phyloP scores from a whole-genome alignment of 2,888 invertebrate species.

The Macaria notata region DNA sequence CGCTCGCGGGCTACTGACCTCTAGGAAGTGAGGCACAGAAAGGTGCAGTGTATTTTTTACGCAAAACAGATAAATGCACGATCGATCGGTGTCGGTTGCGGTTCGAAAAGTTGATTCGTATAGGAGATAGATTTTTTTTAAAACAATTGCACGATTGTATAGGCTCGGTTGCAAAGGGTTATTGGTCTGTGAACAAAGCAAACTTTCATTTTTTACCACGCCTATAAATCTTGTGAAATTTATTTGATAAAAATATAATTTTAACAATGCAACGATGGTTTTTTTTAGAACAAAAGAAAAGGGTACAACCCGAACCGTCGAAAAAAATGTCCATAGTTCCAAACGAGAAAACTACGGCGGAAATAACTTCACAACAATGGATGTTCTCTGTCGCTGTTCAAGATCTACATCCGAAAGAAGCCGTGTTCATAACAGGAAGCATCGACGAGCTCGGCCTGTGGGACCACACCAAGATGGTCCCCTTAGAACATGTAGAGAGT shows the following conservation, averaged over 20 bases:
- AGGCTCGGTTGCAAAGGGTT: too few relatives aligned
- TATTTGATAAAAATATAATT: not conserved
- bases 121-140: too few relatives aligned
- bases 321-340: conserved; percentile 55
- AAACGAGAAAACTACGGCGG: conserved; percentile 37
- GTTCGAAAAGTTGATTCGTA: too few relatives aligned
- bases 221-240: not conserved
- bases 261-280: conserved; percentile 84
- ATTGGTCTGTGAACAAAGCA: too few relatives aligned
- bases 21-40: too few relatives aligned
- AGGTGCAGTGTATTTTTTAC: too few relatives aligned
- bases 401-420: conserved; percentile 83
- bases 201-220: too few relatives aligned
- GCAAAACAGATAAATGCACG: too few relatives aligned
- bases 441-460: conserved; percentile 87
- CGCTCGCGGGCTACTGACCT: too few relatives aligned
- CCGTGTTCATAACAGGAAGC: conserved; percentile 87
- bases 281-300: conserved; percentile 80
- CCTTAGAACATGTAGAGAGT: conserved; percentile 72
- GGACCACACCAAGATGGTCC: conserved; percentile 83
- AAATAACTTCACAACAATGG: conserved; percentile 61
- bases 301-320: conserved; percentile 48
- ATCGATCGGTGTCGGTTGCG: too few relatives aligned
- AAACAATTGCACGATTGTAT: too few relatives aligned
- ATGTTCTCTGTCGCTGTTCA: conserved; percentile 73